Percentiles rank a stretch among this genome's conserved stretches.
phyloP scores from a whole-genome alignment of 2,888 invertebrate genomes.

The Dione juno region DNA sequence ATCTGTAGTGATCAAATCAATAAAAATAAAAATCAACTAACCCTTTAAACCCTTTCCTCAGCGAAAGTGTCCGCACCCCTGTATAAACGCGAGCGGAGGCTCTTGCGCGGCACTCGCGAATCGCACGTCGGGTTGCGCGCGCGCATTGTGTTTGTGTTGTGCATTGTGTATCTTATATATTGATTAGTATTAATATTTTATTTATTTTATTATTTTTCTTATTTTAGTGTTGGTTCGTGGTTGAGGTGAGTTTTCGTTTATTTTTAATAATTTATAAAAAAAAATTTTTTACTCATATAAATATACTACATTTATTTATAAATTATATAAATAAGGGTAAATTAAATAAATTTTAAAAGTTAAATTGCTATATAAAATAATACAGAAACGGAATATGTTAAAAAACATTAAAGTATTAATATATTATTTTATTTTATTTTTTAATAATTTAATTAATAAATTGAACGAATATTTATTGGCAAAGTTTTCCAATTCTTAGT shows the following conservation, averaged over 20 bases:
- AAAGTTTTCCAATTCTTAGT: no score
- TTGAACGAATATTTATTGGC: no score
- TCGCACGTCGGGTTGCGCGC: conserved; percentile 62
- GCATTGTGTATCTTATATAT: conserved; percentile 37
- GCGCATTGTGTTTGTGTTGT: conserved; percentile 41
- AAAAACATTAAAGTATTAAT: neutral
- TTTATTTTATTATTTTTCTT: neutral
- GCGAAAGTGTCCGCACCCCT: conserved; percentile 75
- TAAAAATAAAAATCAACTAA: conserved; percentile 5
- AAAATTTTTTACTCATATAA: neutral
- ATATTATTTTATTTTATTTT: no score
- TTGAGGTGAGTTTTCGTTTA: conserved; percentile 35
- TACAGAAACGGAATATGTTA: no score
- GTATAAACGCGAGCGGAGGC: conserved; percentile 69
- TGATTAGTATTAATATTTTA: neutral
- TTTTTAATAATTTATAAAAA: neutral
- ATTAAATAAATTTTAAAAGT: no score
- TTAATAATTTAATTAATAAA: no score
- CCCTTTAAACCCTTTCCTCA: conserved; percentile 48
- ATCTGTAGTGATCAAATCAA: neutral
- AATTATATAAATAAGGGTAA: no score
- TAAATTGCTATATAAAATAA: no score
- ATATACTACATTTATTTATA: no score
- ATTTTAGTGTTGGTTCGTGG: conserved; percentile 13
- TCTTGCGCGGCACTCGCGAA: conserved; percentile 70